phyloP scores from a whole-genome alignment of 2,888 invertebrate species.

The Petrolisthes manimaculis region DNA sequence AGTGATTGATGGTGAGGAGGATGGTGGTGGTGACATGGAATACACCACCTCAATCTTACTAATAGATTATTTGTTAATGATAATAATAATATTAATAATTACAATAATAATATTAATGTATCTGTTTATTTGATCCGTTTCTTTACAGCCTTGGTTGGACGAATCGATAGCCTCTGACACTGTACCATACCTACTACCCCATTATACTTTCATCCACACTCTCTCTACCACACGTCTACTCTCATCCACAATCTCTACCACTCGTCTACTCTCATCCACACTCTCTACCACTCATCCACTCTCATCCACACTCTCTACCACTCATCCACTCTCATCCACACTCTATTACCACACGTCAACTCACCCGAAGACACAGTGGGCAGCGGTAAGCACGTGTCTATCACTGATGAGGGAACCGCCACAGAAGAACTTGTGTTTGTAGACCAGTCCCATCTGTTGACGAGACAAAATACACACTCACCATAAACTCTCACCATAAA shows the following conservation, averaged over 20 bases:
- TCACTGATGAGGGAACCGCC: conserved; percentile 50
- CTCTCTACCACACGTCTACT: too few relatives aligned
- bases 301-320: too few relatives aligned
- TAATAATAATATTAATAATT: background rate
- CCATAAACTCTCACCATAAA: background rate
- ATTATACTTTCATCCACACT: too few relatives aligned
- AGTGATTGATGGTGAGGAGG: background rate
- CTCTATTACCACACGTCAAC: background rate
- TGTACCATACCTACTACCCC: too few relatives aligned
- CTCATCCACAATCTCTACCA: background rate
- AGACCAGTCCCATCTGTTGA: conserved; percentile 45
- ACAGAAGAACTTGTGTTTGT: conserved; percentile 51
- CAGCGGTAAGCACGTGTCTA: conserved; percentile 44
- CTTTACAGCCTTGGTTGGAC: background rate
- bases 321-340: too few relatives aligned
- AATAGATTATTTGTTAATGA: background rate
- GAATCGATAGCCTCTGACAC: too few relatives aligned
- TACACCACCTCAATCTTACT: background rate
- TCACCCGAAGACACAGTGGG: conserved; percentile 51
- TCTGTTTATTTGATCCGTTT: background rate
- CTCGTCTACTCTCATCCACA: background rate
- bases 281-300: too few relatives aligned
- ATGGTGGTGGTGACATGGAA: background rate
- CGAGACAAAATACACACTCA: background rate
- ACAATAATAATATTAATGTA: background rate